A percentile compares a stretch with the other conserved stretches of the same genome.
Evolutionary conservation across 2,888 invertebrate species (phyloP).

Genomic region (Limnephilus rhombicus): DNA sequence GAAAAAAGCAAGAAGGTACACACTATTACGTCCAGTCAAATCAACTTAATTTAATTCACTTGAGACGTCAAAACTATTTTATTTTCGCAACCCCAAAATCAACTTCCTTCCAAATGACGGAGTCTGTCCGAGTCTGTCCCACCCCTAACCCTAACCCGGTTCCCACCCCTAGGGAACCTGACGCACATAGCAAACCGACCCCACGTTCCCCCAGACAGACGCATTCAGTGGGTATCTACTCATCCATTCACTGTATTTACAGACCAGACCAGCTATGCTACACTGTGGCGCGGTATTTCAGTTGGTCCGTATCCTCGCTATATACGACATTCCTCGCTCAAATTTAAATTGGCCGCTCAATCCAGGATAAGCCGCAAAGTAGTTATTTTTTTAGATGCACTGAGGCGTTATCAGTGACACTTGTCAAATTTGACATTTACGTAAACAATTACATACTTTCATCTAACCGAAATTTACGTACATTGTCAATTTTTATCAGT

Average conservation of each 20-base stretch:
- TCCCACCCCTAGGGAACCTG: background rate
- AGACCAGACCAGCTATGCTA: background rate
- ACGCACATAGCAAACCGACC: background rate
- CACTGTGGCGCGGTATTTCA: too few species aligned
- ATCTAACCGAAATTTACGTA: too few species aligned
- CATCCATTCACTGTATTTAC: background rate
- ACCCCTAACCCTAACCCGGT: background rate
- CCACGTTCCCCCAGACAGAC: background rate
- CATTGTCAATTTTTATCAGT: too few species aligned
- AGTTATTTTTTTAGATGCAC: too few species aligned
- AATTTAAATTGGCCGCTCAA: too few species aligned
- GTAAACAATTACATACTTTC: too few species aligned
- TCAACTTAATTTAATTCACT: background rate
- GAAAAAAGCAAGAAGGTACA: background rate
- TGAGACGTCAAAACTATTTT: background rate
- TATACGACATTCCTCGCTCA: too few species aligned
- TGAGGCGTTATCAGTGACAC: too few species aligned
- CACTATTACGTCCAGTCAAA: background rate
- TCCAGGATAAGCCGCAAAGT: too few species aligned
- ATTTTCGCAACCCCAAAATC: background rate
- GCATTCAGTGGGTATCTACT: background rate
- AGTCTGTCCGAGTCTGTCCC: background rate
- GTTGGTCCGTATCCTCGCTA: too few species aligned
- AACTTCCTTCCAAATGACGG: constrained; percentile 1
- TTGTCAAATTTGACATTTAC: too few species aligned